Percentiles rank a stretch among this genome's conserved stretches.
phyloP scores from a whole-genome alignment of 2,113 vertebrate genomes.

The Gasterosteus aculeatus region DNA sequence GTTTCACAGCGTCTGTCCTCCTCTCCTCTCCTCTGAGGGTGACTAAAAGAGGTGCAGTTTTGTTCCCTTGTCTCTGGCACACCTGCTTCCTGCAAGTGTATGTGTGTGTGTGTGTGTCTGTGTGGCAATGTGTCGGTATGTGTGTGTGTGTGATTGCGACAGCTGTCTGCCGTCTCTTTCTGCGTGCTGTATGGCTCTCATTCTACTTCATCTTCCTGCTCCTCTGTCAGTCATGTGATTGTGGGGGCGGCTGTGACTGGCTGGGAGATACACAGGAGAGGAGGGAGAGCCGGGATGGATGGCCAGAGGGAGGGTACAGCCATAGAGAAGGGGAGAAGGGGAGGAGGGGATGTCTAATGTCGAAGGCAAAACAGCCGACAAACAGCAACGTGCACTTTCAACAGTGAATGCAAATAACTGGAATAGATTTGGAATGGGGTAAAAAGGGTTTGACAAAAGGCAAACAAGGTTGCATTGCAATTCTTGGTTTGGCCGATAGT shows the following conservation, averaged over 20 bases:
- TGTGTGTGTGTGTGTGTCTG: slow-evolving; percentile 18
- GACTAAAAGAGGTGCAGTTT: slow-evolving; percentile 22
- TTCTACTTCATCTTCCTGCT: slow-evolving; percentile 80
- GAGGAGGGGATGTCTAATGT: slow-evolving; percentile 22
- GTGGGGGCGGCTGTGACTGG: slow-evolving; percentile 64
- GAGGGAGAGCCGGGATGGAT: slow-evolving; percentile 44
- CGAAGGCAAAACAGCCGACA: slow-evolving; percentile 2
- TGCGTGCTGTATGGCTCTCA: too few species aligned
- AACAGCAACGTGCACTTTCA: not conserved
- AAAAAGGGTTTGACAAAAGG: not conserved
- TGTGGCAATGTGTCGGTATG: slow-evolving; percentile 12
- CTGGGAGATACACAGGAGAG: slow-evolving; percentile 38
- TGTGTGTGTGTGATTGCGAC: slow-evolving; percentile 21
- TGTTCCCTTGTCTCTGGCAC: slow-evolving; percentile 14
- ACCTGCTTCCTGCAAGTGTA: slow-evolving; percentile 51
- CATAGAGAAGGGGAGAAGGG: slow-evolving; percentile 27
- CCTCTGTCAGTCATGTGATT: slow-evolving; percentile 73
- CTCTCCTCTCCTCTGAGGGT: slow-evolving; percentile 6
- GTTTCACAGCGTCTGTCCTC: slow-evolving; percentile 30
- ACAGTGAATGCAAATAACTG: not conserved
- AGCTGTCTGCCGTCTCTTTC: slow-evolving; percentile 62
- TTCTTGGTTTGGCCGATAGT: not conserved
- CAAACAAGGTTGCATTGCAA: not conserved
- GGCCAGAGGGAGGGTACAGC: slow-evolving; percentile 37
- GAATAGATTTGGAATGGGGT: not conserved